phyloP scores from a whole-genome alignment of 1,140 invertebrate genomes.

The Agrilus planipennis region DNA sequence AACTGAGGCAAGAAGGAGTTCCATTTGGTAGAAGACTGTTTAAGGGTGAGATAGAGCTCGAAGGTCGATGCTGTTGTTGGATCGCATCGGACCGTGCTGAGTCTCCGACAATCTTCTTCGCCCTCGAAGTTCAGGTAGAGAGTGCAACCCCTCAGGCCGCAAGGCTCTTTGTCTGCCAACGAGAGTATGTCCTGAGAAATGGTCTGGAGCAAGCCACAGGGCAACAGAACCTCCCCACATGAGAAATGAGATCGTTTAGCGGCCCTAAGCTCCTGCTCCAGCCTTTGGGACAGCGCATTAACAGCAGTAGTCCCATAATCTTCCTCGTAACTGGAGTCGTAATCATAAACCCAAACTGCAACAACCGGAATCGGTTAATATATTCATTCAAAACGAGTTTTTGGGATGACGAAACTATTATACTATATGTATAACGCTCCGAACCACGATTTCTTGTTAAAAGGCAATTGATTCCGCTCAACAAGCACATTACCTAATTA shows the following conservation, averaged over 20 bases:
- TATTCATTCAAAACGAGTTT: too few relatives aligned
- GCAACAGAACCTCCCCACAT: slow-evolving; percentile 70
- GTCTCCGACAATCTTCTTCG: slow-evolving; percentile 49
- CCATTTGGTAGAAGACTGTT: slow-evolving; percentile 71
- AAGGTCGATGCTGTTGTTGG: slow-evolving; percentile 73
- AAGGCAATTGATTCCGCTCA: too few relatives aligned
- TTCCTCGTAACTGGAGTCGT: slow-evolving; percentile 13
- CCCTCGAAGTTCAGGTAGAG: slow-evolving; percentile 63
- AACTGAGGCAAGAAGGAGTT: slow-evolving; percentile 71
- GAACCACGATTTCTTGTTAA: too few relatives aligned
- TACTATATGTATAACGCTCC: too few relatives aligned
- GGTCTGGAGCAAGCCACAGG: slow-evolving; percentile 59
- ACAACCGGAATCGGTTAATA: too few relatives aligned
- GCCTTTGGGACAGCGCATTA: slow-evolving; percentile 48
- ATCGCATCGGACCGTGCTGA: slow-evolving; percentile 65
- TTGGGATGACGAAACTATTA: too few relatives aligned
- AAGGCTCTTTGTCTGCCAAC: slow-evolving; percentile 73
- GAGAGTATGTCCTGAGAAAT: slow-evolving; percentile 63
- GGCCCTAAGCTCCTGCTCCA: slow-evolving; percentile 62
- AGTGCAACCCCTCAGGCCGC: slow-evolving; percentile 65
- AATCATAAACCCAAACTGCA: slow-evolving; percentile 19
- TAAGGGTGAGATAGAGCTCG: slow-evolving; percentile 70
- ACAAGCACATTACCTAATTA: too few relatives aligned
- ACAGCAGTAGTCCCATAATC: slow-evolving; percentile 27
- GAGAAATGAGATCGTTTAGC: slow-evolving; percentile 65